Evolutionary conservation across 2,888 invertebrate species (phyloP).

Genomic region (Oligia latruncula): DNA sequence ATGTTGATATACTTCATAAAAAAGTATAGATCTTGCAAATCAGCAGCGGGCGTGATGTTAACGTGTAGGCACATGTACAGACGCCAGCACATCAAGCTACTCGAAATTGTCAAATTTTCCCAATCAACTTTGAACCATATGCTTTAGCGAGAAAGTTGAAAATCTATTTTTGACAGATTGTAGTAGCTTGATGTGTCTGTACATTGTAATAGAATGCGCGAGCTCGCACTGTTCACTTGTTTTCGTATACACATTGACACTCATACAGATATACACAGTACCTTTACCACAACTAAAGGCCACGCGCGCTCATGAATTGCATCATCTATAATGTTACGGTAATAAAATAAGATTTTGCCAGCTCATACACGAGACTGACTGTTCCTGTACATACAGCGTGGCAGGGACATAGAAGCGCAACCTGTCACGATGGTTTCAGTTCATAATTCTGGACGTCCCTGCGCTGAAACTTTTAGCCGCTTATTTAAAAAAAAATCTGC

Average conservation of each 20-base stretch:
- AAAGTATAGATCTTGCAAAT: background rate
- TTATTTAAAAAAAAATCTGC: no score
- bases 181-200: no score
- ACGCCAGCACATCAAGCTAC: no score
- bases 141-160: no score
- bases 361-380: background rate
- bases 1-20: background rate
- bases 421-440: background rate
- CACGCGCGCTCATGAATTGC: background rate
- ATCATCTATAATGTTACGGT: background rate
- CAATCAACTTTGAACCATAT: no score
- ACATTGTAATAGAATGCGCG: background rate
- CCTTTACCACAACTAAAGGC: background rate
- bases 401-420: background rate
- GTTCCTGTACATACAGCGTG: background rate
- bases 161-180: no score
- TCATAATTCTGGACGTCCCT: background rate
- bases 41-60: background rate
- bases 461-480: background rate
- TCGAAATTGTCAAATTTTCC: no score
- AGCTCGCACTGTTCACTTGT: background rate
- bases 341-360: background rate
- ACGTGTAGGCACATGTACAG: background rate
- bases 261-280: background rate
- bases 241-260: background rate